Evolutionary conservation across 2,888 invertebrate species (phyloP), one percentile per base, ranked within the genome.

Genomic region (Agapetus fuscipes): DNA sequence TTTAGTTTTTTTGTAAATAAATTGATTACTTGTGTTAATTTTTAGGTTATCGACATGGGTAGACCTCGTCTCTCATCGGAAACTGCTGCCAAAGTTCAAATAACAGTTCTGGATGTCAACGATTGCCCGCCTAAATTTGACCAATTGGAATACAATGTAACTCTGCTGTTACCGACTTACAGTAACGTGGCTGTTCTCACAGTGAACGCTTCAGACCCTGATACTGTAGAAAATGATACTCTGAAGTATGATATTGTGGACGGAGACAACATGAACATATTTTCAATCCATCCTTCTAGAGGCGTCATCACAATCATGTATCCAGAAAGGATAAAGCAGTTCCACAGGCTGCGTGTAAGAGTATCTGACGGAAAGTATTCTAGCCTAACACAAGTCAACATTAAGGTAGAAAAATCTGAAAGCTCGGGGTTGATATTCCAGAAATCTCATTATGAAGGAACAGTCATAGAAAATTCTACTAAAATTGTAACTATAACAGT

Each of bases 51-150:
- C 20, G 91, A 91, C 62, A 69, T 80, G 57, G 95, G 93, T 1
- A 79, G 77, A 47, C 94, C 95, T 2, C 77, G 80, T 35, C 65
- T 90, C 15, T 79, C 83, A 14, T 84, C 90, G 0, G 80, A 81
- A 51, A 79, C 78, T 38, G 78, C 80, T 9, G 91, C 94, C 0
- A 73, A 71, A 44, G 90, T 97, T 10, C 66, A 74, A 47, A 84
- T 96, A 16, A 65, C 69, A 40, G 79, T 95, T 17, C 71, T 66
- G 4, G 89, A 93, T 62, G 80, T 89, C 4, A 93, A 95, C 63
- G 93, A 94, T 58, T 87, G 88, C 51, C 79, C 90, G n/a, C 94
- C 94, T 3, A 65, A 70, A 36, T 94, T 95, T 61, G 62, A 73
- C 6, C 72, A 75, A 41, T 56, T 73, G 10, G 64, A 75, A 36